These are phyloP conservation scores for Cisticola juncidis DNA, from an alignment of 2,113 vertebrate species.

Conservation along the genomic window DNA sequence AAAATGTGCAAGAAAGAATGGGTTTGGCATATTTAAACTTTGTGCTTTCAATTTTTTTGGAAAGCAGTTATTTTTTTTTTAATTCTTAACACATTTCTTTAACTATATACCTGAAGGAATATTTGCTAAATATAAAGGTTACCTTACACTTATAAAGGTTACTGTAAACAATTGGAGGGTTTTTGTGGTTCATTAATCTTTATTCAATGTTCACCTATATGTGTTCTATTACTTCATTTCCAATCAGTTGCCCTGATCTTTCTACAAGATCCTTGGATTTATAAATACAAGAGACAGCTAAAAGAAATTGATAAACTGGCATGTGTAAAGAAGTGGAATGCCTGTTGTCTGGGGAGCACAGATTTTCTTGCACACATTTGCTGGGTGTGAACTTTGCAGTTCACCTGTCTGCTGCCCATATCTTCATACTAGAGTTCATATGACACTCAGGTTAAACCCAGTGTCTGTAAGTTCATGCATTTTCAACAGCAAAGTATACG, in stretches of 20 bases:
- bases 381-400: not conserved
- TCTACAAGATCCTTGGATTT: not conserved
- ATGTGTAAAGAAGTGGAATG: not conserved
- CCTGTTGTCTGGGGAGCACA: not conserved
- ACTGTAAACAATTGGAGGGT: not conserved
- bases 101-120: not conserved
- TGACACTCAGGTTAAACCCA: not conserved
- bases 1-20: not conserved
- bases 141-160: not conserved
- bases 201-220: not conserved
- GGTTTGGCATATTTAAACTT: not conserved
- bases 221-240: not conserved
- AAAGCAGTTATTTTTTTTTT: not conserved
- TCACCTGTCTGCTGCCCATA: not conserved
- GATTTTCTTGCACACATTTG: not conserved
- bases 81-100: not conserved
- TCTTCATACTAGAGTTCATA: not conserved
- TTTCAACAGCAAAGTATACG: not conserved
- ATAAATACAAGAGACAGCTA: not conserved
- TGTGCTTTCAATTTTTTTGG: not conserved
- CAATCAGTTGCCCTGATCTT: not conserved
- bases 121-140: not conserved
- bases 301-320: not conserved
- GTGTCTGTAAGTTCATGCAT: not conserved
- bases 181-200: not conserved